Base-by-base conservation (phyloP, 2,888 invertebrate species). In the Dichetophora obliterata region DNA sequence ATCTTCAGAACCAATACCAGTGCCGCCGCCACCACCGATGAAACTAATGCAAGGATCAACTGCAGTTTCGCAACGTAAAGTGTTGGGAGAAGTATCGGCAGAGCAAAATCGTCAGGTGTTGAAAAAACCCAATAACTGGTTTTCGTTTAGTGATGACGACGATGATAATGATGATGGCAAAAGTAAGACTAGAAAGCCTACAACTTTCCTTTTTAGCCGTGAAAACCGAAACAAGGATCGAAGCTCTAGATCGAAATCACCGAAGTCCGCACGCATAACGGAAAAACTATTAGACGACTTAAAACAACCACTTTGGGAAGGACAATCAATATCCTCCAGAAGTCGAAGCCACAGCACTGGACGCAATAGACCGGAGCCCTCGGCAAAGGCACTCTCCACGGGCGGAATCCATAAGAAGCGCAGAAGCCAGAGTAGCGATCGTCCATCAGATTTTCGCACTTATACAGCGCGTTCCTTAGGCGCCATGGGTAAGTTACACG, bases 291-390 rank as follows among this genome's bases (percentile, higher is more conserved):
- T n/a, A 6, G 27, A 27, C 16, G 52, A 22, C 11, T 5, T 9
- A 27, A 24, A 72, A 11, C 27, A 43, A 8, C 61, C 72, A 37
- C 9, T 22, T 9, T 72, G 72, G 72, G 59, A 43, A 43, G 61
- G 22, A 22, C 61, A 43, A 22, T 22, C 37, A 6, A 5, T 14
- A 24, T 24, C 43, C 9, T 57, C 65, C 34, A 73, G 16, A 5
- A 78, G 79, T 24, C 79, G 79, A 31, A 83, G 83, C 75, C 82
- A 84, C 63, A 83, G 82, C 63, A 71, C 70, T 19, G 77, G 52
- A 24, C 84, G 81, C 11, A 75, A 27, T 16, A 31, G 72, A 5
- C 66, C 57, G 34, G 34, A 5, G 73, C 77, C 5, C 82, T 78
- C 48, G 59, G 43, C 37, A 27, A 14, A 65, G 57, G 43, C 63